phyloP scores from a whole-genome alignment of 2,888 invertebrate genomes.

The Pseudolycoriella hygida region DNA sequence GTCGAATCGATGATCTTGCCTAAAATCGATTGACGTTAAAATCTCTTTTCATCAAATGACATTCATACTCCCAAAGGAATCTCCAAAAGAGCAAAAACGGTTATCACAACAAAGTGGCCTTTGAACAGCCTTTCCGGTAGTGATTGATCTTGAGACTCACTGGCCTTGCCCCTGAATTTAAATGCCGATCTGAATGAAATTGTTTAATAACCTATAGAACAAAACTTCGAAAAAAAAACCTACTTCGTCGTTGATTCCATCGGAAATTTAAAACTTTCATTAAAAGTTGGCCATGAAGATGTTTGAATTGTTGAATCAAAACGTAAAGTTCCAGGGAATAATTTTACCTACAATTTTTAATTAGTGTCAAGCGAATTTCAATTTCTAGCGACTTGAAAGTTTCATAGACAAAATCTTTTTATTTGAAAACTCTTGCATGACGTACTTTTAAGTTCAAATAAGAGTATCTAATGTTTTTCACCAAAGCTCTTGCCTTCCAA shows the following conservation, averaged over 20 bases:
- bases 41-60: background rate
- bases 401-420: too few relatives aligned
- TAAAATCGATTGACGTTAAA: slow-evolving; percentile 10
- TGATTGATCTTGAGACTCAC: slow-evolving; percentile 5
- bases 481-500: too few relatives aligned
- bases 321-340: slow-evolving; percentile 59
- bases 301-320: slow-evolving; percentile 56
- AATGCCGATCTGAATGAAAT: slow-evolving; percentile 15
- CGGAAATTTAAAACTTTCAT: slow-evolving; percentile 57
- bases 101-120: slow-evolving; percentile 29
- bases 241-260: slow-evolving; percentile 32
- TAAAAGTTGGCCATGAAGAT: slow-evolving; percentile 64
- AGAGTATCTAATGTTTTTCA: too few relatives aligned
- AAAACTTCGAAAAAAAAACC: slow-evolving; percentile 10
- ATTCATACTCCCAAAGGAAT: slow-evolving; percentile 22
- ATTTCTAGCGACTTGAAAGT: too few relatives aligned
- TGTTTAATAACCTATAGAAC: background rate
- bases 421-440: too few relatives aligned
- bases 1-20: too few relatives aligned
- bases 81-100: slow-evolving; percentile 27
- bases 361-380: background rate
- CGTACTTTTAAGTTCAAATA: too few relatives aligned
- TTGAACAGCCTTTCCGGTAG: slow-evolving; percentile 24
- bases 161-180: slow-evolving; percentile 14
- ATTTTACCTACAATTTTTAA: slow-evolving; percentile 40